phyloP scores from a whole-genome alignment of 1,140 invertebrate genomes.

The Eupristina koningsbergeri region DNA sequence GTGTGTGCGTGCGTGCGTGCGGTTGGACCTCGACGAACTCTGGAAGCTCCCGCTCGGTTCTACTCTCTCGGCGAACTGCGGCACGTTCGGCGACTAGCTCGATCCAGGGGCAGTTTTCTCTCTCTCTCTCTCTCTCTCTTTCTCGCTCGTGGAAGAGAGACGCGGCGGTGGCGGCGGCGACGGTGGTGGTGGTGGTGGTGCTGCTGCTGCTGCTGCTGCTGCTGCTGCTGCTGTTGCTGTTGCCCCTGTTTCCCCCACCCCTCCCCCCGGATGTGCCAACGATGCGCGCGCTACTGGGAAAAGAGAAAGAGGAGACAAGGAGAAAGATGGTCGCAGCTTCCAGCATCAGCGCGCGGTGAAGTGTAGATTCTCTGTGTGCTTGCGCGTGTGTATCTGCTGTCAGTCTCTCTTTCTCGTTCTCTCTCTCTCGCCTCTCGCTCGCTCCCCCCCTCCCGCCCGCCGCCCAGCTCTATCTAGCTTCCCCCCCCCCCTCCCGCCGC shows the following conservation, averaged over 20 bases:
- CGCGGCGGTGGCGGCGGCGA: neutral
- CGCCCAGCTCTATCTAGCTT: too few species aligned
- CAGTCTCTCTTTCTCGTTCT: too few species aligned
- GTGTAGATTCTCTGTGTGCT: too few species aligned
- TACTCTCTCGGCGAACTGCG: conserved; percentile 34
- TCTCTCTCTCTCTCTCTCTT: conserved; percentile 24
- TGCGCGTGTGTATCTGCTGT: too few species aligned
- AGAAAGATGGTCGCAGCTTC: conserved; percentile 25
- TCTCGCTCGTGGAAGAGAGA: neutral
- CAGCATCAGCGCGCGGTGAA: too few species aligned
- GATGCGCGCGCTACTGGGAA: conserved; percentile 9
- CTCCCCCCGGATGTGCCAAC: neutral
- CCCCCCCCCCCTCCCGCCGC: too few species aligned
- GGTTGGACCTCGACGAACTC: neutral
- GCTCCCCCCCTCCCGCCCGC: too few species aligned
- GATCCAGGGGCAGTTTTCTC: conserved; percentile 3
- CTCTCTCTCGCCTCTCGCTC: too few species aligned
- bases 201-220: neutral
- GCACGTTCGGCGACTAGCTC: neutral
- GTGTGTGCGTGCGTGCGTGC: neutral
- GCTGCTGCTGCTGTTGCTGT: neutral
- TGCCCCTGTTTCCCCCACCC: neutral
- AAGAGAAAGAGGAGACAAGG: neutral
- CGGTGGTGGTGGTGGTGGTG: neutral
- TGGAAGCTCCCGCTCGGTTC: conserved; percentile 1